phyloP scores from a whole-genome alignment of 2,113 vertebrate genomes.

The Psilopsiagon aurifrons region DNA sequence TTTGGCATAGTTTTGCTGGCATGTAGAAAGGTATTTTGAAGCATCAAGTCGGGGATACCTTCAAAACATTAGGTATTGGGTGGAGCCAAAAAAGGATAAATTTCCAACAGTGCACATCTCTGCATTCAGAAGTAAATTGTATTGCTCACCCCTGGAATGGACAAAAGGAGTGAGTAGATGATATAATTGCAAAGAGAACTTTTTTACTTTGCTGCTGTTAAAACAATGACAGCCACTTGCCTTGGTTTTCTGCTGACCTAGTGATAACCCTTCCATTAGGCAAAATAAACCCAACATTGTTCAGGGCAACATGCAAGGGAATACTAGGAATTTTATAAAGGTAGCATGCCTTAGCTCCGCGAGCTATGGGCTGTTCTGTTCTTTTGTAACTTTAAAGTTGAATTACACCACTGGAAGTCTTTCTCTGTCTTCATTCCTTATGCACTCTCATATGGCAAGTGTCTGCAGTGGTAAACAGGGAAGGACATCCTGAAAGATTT shows the following conservation, averaged over 20 bases:
- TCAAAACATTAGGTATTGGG: background rate
- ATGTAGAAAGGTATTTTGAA: background rate
- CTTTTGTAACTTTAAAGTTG: slow-evolving; percentile 1
- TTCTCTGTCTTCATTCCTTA: background rate
- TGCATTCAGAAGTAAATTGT: slow-evolving; percentile 39
- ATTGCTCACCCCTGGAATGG: slow-evolving; percentile 21
- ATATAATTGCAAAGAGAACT: slow-evolving; percentile 12
- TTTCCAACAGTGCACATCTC: background rate
- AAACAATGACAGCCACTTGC: slow-evolving; percentile 2
- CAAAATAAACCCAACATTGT: background rate
- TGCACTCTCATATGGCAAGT: background rate
- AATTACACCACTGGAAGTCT: slow-evolving; percentile 3
- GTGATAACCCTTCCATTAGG: background rate
- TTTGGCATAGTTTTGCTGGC: background rate
- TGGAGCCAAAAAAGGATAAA: background rate
- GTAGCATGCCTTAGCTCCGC: background rate
- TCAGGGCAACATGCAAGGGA: background rate
- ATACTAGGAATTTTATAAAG: background rate
- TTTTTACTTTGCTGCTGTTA: slow-evolving; percentile 11
- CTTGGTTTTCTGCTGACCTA: background rate
- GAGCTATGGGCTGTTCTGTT: background rate
- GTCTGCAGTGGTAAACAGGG: slow-evolving; percentile 52
- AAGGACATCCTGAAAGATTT: slow-evolving; percentile 71
- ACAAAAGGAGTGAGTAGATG: slow-evolving; percentile 48
- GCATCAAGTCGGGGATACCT: background rate